Base-by-base conservation (phyloP, 2,113 vertebrate species). In the Myxocyprinus asiaticus region DNA sequence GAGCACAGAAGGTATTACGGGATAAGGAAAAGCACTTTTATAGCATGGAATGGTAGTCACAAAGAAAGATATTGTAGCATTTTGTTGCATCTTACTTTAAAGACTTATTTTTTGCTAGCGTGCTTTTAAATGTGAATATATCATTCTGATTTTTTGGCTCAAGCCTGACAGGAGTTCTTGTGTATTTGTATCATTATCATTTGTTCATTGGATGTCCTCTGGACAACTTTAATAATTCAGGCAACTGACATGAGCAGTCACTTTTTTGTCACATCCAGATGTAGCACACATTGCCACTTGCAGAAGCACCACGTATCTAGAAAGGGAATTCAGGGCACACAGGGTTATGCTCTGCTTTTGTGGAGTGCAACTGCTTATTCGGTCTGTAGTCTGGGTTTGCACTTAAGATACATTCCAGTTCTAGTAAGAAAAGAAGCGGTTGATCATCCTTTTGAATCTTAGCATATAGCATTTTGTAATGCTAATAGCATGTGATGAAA, bases 1-100 rank as follows among this genome's bases (percentile, higher is more conserved):
- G 67, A 77, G 67, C 61, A 69, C 69, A 69, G 53, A 58, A 64
- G 33, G 68, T 14, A 59, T 22, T 51, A 51, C 42, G 61, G 7
- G 43, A 33, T 67, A 55, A 59, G 53, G 51, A 80, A 59, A 64
- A 78, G 81, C 76, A 78, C 76, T 78, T 82, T 82, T 65, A 62
- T 66, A 76, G 79, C 71, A 81, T 81, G 79, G 9, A 47, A 44
- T 65, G 55, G 45, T 63, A 58, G 22, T 50, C 42, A 14, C 17
- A 58, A 55, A 44, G 55, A 51, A 78, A 70, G 9, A 67, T 48
- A 47, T 48, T 62, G 79, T 81, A 76, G 79, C 79, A 68, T 76
- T 76, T 76, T 58, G 78, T 75, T 74, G 79, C 70, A 75, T 74
- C 61, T 66, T 67, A 77, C 14, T 51, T 69, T 70, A 43, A 43